A percentile compares a stretch with the other conserved stretches of the same genome.
Conservation (phyloP, 2,888 invertebrate genomes). For the Aplocera efformata region DNA sequence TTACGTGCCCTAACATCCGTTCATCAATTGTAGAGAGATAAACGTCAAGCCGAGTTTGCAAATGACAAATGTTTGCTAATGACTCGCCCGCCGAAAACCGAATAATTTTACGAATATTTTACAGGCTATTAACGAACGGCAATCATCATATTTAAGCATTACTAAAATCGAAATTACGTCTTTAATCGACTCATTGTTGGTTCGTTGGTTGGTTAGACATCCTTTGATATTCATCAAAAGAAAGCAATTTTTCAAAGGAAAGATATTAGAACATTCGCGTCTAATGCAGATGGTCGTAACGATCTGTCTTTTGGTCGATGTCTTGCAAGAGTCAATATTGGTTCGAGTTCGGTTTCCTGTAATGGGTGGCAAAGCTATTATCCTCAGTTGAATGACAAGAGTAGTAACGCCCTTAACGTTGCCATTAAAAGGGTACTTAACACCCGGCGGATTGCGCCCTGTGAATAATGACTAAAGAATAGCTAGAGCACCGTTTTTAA, state of each 20-base stretch:
- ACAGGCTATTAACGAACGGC: conserved; percentile 46
- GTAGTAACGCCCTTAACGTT: conserved; percentile 52
- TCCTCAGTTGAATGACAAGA: conserved; percentile 52
- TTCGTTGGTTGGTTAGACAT: conserved; percentile 27
- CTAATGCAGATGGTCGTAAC: conserved; percentile 17
- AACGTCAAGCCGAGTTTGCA: conserved; percentile 70
- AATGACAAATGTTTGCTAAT: conserved; percentile 76
- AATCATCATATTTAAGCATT: conserved; percentile 44
- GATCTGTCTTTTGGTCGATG: conserved; percentile 11
- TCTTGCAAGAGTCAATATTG: conserved; percentile 11
- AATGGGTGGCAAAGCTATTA: conserved; percentile 38
- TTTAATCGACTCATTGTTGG: conserved; percentile 34
- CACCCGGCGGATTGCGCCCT: conserved; percentile 55
- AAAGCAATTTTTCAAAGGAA: conserved; percentile 19
- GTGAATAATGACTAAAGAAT: conserved; percentile 66
- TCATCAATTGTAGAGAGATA: conserved; percentile 72
- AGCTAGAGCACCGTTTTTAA: conserved; percentile 57
- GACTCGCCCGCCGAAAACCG: conserved; percentile 59
- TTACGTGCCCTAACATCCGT: conserved; percentile 69
- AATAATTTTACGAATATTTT: conserved; percentile 60
- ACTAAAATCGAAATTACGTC: conserved; percentile 40
- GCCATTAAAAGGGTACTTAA: conserved; percentile 59
- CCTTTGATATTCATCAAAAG: conserved; percentile 16
- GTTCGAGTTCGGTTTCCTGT: conserved; percentile 10
- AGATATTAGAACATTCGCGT: conserved; percentile 15